Evolutionary conservation across 2,113 vertebrate genomes (phyloP).

Genomic region (Dipodomys stephensi): DNA sequence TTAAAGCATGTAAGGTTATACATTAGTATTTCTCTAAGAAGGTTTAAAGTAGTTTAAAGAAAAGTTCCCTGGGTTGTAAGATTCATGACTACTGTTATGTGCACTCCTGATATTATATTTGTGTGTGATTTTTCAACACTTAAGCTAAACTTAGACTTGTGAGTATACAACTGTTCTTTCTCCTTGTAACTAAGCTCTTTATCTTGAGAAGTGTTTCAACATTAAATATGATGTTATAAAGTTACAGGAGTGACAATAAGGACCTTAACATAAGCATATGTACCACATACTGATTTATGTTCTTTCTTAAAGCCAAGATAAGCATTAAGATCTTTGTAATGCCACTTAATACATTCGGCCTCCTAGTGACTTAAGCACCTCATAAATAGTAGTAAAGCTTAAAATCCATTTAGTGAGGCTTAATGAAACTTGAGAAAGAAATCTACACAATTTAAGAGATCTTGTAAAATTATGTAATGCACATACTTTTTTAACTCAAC

Average conservation of each 20-base stretch:
- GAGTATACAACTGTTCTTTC: background rate
- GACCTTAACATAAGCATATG: background rate
- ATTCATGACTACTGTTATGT: background rate
- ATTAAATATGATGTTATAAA: background rate
- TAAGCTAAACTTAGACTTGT: background rate
- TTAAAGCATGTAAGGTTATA: background rate
- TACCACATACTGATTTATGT: background rate
- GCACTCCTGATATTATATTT: background rate
- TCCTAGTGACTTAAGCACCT: background rate
- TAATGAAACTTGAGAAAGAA: background rate
- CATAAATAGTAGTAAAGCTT: background rate
- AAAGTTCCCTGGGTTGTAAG: background rate
- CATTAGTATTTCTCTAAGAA: background rate
- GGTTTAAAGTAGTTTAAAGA: background rate
- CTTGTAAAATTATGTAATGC: background rate
- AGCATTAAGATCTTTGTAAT: background rate
- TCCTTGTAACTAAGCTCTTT: background rate
- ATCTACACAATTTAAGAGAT: background rate
- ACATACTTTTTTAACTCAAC: background rate
- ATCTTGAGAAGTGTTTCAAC: background rate
- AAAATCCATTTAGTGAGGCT: background rate
- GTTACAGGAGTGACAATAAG: background rate
- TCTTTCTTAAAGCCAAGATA: background rate
- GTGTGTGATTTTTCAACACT: background rate
- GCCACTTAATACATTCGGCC: background rate